Base-by-base conservation (phyloP, 1,140 invertebrate species). In the Streblospio benedicti region DNA sequence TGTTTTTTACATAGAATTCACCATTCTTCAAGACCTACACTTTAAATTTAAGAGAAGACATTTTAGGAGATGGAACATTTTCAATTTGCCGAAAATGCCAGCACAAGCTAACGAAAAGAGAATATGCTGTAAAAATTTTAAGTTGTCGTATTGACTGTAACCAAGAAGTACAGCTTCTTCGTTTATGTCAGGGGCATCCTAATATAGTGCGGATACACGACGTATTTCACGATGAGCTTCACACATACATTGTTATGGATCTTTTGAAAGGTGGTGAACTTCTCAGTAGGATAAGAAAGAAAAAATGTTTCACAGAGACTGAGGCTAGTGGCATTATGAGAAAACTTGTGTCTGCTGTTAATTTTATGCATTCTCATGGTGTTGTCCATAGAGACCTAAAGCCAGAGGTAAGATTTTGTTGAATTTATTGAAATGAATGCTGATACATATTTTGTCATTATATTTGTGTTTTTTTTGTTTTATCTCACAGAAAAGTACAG, bases 41-140 rank as follows among this genome's bases (percentile, higher is more conserved):
- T 4, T 74, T 95, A 64, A 81, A 87, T 76, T 64, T 83, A 64
- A 80, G 84, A 61, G 70, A 67, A 32, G 81, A 83, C 3, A 80
- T 88, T 12, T 76, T 95, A 0, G 92, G 92, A 0, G 89, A 92
- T 71, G 92, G 93, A 0, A 89, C 89, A 45, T 95, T 88, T 75
- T 91, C 90, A 2, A 85, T 95, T 0, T 93, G 91, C 70, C 74
- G 89, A 49, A 85, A 85, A 68, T 96, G 92, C 71, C 79, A 85
- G n/a, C 83, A 91, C 63, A 83, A 84, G 51, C 67, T 74, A 28
- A 89, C 87, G 0, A 83, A 85, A 12, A 83, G 84, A 62, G 83
- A 86, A 54, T 94, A 84, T 76, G 92, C 92, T 12, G 92, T 95
- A 1, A 96, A 96, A 81, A 94, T 96, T 62, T 83, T 95, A 6